These are phyloP conservation scores for Lethocerus indicus DNA, from an alignment of 1,140 invertebrate species.

Conservation along the genomic window DNA sequence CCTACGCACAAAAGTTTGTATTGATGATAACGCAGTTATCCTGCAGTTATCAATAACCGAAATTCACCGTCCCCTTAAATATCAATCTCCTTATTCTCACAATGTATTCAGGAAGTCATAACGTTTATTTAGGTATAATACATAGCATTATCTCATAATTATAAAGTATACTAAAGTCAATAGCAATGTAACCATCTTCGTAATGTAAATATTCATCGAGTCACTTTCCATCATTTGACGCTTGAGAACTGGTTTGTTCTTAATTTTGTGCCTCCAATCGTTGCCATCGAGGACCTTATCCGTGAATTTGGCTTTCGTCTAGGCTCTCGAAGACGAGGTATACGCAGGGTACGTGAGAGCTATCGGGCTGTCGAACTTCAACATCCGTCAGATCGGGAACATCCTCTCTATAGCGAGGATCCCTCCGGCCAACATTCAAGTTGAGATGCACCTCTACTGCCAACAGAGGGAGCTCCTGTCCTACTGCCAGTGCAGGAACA, in stretches of 20 bases:
- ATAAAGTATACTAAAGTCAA: not conserved
- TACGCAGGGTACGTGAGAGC: slow-evolving; percentile 17
- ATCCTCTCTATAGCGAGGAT: slow-evolving; percentile 18
- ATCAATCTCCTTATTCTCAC: too few relatives aligned
- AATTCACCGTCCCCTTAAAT: too few relatives aligned
- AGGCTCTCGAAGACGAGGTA: slow-evolving; percentile 15
- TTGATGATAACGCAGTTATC: too few relatives aligned
- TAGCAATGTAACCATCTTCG: not conserved
- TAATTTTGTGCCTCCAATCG: too few relatives aligned
- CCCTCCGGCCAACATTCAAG: slow-evolving; percentile 30
- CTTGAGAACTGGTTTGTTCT: slow-evolving; percentile 1
- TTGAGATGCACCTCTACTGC: slow-evolving; percentile 68
- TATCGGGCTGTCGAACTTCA: slow-evolving; percentile 27
- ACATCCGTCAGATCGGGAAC: slow-evolving; percentile 19
- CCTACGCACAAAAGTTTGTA: too few relatives aligned
- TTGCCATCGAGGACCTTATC: slow-evolving; percentile 13
- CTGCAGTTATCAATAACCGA: too few relatives aligned
- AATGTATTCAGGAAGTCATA: too few relatives aligned
- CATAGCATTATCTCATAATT: not conserved
- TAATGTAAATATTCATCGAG: not conserved
- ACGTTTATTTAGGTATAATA: too few relatives aligned
- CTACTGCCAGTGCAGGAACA: slow-evolving; percentile 51
- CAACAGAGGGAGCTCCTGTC: slow-evolving; percentile 59
- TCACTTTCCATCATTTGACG: not conserved
- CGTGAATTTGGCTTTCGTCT: too few relatives aligned